These are phyloP conservation scores for Camponotus pennsylvanicus DNA, from an alignment of 1,140 invertebrate genomes.

Conservation along the genomic window DNA sequence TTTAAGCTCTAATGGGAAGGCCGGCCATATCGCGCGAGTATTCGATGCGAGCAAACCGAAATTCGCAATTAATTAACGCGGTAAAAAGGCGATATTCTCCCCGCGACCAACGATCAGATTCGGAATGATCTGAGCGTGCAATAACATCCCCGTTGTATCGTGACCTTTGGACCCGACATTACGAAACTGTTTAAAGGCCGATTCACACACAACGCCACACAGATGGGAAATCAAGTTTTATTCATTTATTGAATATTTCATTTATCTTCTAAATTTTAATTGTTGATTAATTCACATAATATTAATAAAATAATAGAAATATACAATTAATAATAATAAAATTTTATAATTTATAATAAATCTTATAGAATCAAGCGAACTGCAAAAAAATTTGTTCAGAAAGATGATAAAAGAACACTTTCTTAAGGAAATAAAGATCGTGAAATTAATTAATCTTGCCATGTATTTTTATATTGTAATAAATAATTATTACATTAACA, in stretches of 20 bases:
- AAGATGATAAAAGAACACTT: neutral
- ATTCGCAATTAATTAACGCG: constrained; percentile 69
- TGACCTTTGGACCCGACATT: constrained; percentile 53
- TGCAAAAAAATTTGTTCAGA: neutral
- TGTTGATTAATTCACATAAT: neutral
- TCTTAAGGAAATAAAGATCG: neutral
- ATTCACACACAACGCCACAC: neutral
- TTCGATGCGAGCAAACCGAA: constrained; percentile 29
- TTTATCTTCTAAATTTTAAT: neutral
- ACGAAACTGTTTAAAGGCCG: constrained; percentile 59
- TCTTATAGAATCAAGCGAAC: neutral
- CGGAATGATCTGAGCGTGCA: constrained; percentile 37
- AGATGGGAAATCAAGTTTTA: neutral
- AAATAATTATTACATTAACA: neutral
- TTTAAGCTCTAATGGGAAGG: constrained; percentile 67
- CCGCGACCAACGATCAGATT: neutral
- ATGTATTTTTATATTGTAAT: neutral
- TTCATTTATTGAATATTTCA: neutral
- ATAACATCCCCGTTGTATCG: constrained; percentile 32
- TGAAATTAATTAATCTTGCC: neutral
- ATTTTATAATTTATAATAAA: neutral
- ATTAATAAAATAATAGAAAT: neutral
- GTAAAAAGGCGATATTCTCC: constrained; percentile 54
- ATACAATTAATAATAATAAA: neutral
- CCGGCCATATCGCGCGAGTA: neutral